These are phyloP conservation scores for Coracopsis vasa DNA, from an alignment of 2,113 vertebrate genomes.

Conservation along the genomic window DNA sequence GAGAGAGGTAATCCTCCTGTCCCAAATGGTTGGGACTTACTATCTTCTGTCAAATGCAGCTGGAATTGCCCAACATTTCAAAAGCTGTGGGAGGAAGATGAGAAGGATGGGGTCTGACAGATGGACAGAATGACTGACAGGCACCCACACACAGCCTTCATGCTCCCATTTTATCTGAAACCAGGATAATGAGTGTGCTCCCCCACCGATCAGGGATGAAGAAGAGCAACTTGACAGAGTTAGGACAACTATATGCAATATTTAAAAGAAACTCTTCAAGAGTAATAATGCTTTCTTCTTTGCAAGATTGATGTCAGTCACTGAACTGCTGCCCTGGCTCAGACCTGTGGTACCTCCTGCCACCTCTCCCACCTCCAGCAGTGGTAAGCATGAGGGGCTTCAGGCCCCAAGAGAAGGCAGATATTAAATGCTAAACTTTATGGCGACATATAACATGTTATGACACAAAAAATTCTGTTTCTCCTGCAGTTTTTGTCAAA, in stretches of 20 bases:
- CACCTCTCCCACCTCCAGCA: accelerated
- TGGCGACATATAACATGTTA: not conserved
- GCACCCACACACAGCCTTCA: accelerated
- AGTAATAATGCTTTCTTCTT: not conserved
- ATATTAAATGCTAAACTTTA: not conserved
- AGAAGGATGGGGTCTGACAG: not conserved
- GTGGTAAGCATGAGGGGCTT: accelerated
- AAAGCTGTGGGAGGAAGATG: not conserved
- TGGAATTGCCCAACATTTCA: not conserved
- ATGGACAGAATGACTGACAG: not conserved
- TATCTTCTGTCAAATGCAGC: not conserved
- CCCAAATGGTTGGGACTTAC: not conserved
- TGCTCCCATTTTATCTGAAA: not conserved
- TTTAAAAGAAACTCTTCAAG: not conserved
- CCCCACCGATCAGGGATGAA: accelerated
- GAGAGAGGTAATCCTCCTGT: not conserved
- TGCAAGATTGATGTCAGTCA: not conserved
- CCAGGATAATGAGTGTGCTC: not conserved
- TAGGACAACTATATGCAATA: not conserved
- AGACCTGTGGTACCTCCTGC: accelerated
- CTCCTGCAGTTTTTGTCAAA: not conserved
- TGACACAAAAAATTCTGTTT: not conserved
- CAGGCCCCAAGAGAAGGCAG: not conserved
- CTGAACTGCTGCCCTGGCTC: not conserved
- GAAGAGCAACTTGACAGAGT: not conserved